Percentiles rank a stretch among this genome's conserved stretches.
Evolutionary conservation across 1,140 invertebrate genomes (phyloP).

Genomic region (Zaprionus taronus): DNA sequence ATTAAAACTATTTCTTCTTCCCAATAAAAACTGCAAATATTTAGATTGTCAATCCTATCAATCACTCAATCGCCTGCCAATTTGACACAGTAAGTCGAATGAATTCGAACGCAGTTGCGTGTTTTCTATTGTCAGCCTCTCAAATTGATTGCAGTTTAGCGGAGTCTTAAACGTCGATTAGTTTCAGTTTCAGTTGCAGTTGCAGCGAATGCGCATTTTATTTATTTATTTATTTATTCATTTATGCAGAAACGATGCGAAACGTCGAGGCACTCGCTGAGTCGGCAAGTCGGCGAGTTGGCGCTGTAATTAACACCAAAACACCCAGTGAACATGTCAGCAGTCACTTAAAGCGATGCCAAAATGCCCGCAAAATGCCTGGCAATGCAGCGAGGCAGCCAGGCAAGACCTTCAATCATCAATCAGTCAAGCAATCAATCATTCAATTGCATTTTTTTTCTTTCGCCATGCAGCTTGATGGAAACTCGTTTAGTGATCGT

Average conservation of each 20-base stretch:
- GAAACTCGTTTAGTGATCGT: constrained; percentile 36
- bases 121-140: not conserved
- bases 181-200: constrained; percentile 14
- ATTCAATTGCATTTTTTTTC: constrained; percentile 56
- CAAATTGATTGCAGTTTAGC: constrained; percentile 14
- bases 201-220: constrained; percentile 5
- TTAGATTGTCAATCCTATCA: not conserved
- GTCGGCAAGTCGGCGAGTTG: constrained; percentile 33
- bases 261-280: constrained; percentile 8
- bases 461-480: constrained; percentile 15
- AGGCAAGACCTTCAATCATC: constrained; percentile 67
- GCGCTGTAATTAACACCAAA: constrained; percentile 72
- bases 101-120: not conserved
- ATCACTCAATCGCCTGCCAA: not conserved
- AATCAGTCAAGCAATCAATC: constrained; percentile 73
- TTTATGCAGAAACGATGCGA: constrained; percentile 43
- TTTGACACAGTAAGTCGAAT: not conserved
- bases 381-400: constrained; percentile 14
- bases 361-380: constrained; percentile 24
- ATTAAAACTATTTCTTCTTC: not conserved
- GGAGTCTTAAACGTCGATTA: constrained; percentile 27
- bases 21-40: not conserved
- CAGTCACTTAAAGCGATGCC: constrained; percentile 67
- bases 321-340: constrained; percentile 69
- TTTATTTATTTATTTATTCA: constrained; percentile 47